Evolutionary conservation across 2,797 vertebrate species (phyloP).

Genomic region (Arnoldichthys spilopterus): DNA sequence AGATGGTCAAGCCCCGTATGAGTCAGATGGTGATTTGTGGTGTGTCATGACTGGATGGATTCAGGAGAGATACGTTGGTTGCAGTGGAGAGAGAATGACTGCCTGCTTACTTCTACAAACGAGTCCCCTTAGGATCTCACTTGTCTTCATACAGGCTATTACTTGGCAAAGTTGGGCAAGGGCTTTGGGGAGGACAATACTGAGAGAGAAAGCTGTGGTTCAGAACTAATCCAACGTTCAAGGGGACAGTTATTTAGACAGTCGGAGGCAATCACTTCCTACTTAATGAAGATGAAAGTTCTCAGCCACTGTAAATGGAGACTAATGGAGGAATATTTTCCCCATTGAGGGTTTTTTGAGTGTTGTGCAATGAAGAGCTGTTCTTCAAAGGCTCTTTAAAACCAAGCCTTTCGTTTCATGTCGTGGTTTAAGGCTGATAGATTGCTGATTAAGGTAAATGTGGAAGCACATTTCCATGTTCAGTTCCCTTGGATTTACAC

Average conservation of each 20-base stretch:
- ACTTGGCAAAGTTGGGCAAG: constrained; percentile 15
- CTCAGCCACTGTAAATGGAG: constrained; percentile 3
- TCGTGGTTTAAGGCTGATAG: background rate
- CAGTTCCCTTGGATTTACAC: too few species aligned
- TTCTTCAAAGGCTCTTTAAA: background rate
- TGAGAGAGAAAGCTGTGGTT: constrained; percentile 8
- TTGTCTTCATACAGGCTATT: background rate
- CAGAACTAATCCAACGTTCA: constrained; percentile 24
- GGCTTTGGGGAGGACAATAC: constrained; percentile 1
- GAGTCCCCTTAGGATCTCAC: constrained; percentile 6
- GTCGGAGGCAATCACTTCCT: constrained; percentile 25
- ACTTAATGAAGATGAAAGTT: constrained; percentile 28
- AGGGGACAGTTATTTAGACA: constrained; percentile 28
- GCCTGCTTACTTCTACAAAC: background rate
- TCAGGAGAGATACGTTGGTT: background rate
- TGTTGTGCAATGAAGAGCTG: background rate
- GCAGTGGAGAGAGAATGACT: background rate
- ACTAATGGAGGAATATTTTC: background rate
- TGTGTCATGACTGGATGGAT: constrained; percentile 12
- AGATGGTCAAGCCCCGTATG: constrained; percentile 15
- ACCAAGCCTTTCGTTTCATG: background rate
- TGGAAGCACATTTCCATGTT: background rate
- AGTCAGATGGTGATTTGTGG: background rate
- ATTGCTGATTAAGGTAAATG: background rate
- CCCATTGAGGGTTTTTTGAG: background rate